phyloP scores from a whole-genome alignment of 2,888 invertebrate species.

The Petrophora chlorosata region DNA sequence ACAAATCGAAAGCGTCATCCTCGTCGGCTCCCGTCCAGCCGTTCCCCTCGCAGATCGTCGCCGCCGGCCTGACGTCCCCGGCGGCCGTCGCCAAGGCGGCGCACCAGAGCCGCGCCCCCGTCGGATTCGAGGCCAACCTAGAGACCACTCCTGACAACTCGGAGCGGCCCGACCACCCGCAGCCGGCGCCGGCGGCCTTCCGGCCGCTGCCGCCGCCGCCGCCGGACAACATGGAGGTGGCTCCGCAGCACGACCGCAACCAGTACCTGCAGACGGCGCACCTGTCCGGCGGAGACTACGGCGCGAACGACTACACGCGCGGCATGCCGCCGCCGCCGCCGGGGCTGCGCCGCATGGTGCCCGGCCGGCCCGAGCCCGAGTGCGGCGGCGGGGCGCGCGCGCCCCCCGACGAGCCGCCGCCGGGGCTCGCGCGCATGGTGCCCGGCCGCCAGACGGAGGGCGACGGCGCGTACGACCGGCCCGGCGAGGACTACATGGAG shows the following conservation, averaged over 20 bases:
- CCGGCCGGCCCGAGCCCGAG: constrained; percentile 86
- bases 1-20: constrained; percentile 64
- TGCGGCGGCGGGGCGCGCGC: constrained; percentile 64
- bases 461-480: constrained; percentile 62
- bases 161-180: constrained; percentile 84
- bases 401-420: constrained; percentile 78
- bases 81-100: constrained; percentile 61
- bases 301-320: constrained; percentile 69
- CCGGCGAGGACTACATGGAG: constrained; percentile 69
- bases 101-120: constrained; percentile 61
- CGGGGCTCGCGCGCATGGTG: constrained; percentile 79
- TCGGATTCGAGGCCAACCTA: constrained; percentile 83
- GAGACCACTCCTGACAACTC: constrained; percentile 88
- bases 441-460: constrained; percentile 78
- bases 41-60: constrained; percentile 57
- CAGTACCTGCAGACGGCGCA: constrained; percentile 91
- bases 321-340: constrained; percentile 86
- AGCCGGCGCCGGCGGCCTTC: too few species aligned
- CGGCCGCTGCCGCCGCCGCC: constrained; percentile 57
- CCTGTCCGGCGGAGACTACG: constrained; percentile 83
- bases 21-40: constrained; percentile 47
- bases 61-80: constrained; percentile 63
- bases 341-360: constrained; percentile 86
- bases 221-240: constrained; percentile 85
- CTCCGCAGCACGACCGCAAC: constrained; percentile 88